Conservation (phyloP, 2,113 vertebrate species). For the Recurvirostra avosetta region DNA sequence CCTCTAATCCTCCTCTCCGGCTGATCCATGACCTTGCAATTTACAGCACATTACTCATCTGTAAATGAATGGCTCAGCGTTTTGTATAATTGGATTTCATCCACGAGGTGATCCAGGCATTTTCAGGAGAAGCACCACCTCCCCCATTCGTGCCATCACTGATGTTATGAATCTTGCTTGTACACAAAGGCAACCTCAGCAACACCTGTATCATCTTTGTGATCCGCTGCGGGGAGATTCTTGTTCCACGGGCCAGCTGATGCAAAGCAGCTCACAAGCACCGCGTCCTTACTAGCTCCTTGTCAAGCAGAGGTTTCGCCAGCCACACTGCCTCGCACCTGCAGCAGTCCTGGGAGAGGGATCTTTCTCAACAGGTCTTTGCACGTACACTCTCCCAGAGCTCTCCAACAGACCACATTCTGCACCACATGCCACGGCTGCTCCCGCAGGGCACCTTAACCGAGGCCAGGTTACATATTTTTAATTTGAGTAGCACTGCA, state of each 20-base stretch:
- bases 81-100: not conserved
- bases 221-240: fast-evolving
- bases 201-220: not conserved
- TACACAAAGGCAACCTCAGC: not conserved
- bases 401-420: not conserved
- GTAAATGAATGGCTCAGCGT: not conserved
- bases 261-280: not conserved
- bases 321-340: not conserved
- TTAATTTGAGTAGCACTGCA: not conserved
- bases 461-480: fast-evolving
- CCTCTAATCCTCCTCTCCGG: not conserved
- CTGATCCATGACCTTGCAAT: not conserved
- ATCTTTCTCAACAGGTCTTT: not conserved
- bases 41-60: not conserved
- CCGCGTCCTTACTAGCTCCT: not conserved
- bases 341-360: not conserved
- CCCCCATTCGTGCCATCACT: fast-evolving
- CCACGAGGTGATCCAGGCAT: not conserved
- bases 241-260: not conserved
- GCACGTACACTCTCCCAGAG: not conserved
- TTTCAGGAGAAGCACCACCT: not conserved
- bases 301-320: not conserved
- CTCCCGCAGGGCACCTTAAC: not conserved
- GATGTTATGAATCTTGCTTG: not conserved
- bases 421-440: not conserved